A percentile compares a stretch with the other conserved stretches of the same genome.
Conservation (phyloP, 2,888 invertebrate species). For the Eupithecia dodoneata region DNA sequence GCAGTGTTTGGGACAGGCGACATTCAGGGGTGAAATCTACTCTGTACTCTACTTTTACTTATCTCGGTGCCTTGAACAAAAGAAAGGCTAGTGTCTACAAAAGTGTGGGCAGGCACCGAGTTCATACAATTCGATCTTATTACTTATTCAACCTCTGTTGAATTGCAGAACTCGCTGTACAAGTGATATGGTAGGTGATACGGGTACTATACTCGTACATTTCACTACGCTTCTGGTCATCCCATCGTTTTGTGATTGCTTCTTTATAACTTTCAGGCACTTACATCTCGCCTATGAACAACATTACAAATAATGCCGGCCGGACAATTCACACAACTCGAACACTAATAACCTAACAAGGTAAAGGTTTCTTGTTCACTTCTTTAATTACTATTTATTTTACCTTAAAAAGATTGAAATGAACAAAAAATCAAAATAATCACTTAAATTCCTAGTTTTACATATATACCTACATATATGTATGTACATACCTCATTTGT, state of each 20-base stretch:
- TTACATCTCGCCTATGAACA: background rate
- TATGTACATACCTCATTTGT: no score
- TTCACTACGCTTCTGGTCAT: background rate
- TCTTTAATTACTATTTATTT: no score
- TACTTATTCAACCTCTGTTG: background rate
- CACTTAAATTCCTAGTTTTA: no score
- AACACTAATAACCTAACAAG: no score
- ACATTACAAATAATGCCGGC: background rate
- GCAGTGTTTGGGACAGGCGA: slow-evolving; percentile 17
- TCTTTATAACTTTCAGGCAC: background rate
- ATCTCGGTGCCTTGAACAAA: slow-evolving; percentile 6
- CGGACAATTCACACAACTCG: no score
- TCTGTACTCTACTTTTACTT: slow-evolving; percentile 11
- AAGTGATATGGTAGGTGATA: background rate
- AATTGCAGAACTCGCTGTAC: background rate
- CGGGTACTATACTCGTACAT: background rate
- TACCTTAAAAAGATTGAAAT: no score
- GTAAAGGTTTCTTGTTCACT: no score
- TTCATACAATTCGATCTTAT: background rate
- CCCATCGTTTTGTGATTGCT: background rate
- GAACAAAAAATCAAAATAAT: no score
- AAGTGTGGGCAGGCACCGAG: background rate
- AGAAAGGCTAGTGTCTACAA: background rate
- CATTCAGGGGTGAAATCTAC: slow-evolving; percentile 19
- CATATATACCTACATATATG: no score